phyloP scores from a whole-genome alignment of 2,797 vertebrate species.

The Mormyrops boulengeri region DNA sequence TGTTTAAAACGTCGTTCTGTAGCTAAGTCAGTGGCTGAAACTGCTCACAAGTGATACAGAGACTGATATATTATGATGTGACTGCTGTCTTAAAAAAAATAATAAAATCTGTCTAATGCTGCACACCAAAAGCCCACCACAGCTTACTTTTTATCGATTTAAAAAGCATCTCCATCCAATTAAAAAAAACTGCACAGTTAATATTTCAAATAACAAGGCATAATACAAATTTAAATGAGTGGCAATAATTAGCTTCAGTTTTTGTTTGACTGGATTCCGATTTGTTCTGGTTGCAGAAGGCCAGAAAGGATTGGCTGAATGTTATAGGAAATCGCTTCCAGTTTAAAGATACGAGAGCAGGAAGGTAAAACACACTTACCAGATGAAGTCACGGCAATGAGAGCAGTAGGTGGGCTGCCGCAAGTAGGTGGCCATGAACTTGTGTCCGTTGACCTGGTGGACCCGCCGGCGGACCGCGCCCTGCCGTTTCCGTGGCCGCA shows the following conservation, averaged over 20 bases:
- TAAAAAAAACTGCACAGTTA: neutral
- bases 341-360: neutral
- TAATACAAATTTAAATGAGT: neutral
- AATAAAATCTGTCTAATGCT: neutral
- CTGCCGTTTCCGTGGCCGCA: conserved; percentile 86
- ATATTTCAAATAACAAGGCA: neutral
- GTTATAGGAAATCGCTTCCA: neutral
- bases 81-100: neutral
- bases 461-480: conserved; percentile 86
- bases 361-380: conserved; percentile 56
- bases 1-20: neutral
- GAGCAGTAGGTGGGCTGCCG: conserved; percentile 93
- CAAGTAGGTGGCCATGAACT: conserved; percentile 96
- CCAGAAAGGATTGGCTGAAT: neutral
- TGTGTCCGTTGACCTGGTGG: conserved; percentile 93
- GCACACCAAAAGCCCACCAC: neutral
- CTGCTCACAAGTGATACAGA: neutral
- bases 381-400: conserved; percentile 94
- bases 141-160: neutral
- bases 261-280: neutral
- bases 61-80: neutral
- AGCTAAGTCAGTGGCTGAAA: neutral
- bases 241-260: neutral
- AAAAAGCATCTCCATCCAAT: neutral
- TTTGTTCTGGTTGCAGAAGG: neutral